Base-by-base conservation (phyloP, 2,797 vertebrate species). In the Stomatorhinus walkeri region DNA sequence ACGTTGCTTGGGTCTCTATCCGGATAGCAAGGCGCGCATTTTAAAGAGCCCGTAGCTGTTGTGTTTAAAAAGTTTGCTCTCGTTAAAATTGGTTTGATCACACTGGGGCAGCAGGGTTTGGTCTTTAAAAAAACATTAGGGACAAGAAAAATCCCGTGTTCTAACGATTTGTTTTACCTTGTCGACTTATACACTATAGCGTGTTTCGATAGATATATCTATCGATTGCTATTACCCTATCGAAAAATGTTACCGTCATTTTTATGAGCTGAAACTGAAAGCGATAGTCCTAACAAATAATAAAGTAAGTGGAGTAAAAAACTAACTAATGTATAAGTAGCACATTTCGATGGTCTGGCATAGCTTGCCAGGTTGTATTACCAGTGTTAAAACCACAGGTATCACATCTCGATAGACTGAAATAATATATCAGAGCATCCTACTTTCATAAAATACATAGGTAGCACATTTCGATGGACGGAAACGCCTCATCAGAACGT, bases 1-100 rank as follows among this genome's bases (percentile, higher is more conserved):
- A 85, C 90, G 90, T 89, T 91, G 90, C 43, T 87, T 2, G 32
- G 52, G 32, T 40, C 49, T 32, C 32, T 52, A 87, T 59, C 32
- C 32, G 8, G 32, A 56, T 54, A 87, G 52, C 24, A 87, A 52
- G 32, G 28, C 16, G 19, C 32, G 19, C 2, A 32, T 87, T 9
- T 61, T 19, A 16, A 40, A 32, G 28, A 36, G 8, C 51, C 56
- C 49, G 2, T 36, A 56, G 22, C 36, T 46, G 36, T n/a, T 79
- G 36, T n/a, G 16, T 79, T 9, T 79, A 24, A 85, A 85, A n/a
- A 16, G 32, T 32, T 87, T 87, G 5, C 22, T 36, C 32, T 59
- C 8, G 3, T 59, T 59, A 56, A 56, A 87, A 40, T 43, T 19
- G 51, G 16, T 87, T 22, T 28, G 24, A 19, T 40, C 51, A 19